Percentiles rank a stretch among this genome's conserved stretches.
phyloP scores from a whole-genome alignment of 2,113 vertebrate genomes.

The Tonatia bakeri region DNA sequence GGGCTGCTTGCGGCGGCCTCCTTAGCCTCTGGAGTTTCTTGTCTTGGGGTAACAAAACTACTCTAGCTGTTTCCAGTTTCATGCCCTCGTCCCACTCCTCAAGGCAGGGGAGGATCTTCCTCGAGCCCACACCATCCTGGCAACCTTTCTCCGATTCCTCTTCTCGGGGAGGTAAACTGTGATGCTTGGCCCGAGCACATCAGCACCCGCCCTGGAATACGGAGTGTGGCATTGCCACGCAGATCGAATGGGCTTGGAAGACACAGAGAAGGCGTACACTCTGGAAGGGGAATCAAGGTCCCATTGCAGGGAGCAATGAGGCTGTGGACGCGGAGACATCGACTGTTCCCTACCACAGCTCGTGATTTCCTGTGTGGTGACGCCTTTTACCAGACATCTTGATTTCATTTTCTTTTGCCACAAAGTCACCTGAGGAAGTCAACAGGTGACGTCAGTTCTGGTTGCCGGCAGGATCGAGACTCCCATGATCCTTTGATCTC shows the following conservation, averaged over 20 bases:
- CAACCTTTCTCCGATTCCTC: neutral
- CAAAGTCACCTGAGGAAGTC: slow-evolving; percentile 65
- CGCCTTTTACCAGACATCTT: slow-evolving; percentile 54
- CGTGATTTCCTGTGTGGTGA: neutral
- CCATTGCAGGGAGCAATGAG: neutral
- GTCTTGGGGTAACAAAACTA: neutral
- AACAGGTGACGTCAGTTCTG: neutral
- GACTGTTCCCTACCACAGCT: neutral
- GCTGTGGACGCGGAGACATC: neutral
- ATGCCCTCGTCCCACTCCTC: neutral
- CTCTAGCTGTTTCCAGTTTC: neutral
- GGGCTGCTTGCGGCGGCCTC: neutral
- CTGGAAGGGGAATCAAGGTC: neutral
- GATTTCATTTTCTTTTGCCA: slow-evolving; percentile 60
- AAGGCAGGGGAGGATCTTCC: neutral
- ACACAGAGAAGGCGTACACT: neutral
- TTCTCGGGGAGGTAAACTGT: neutral
- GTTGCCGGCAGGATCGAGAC: slow-evolving; percentile 41
- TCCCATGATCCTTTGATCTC: slow-evolving; percentile 69
- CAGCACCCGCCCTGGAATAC: neutral
- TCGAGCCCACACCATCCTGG: no score
- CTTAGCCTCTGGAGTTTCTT: neutral
- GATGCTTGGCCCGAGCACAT: neutral
- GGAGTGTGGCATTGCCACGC: neutral
- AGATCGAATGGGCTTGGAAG: neutral